These are phyloP conservation scores for Bubo scandiacus DNA, from an alignment of 2,113 vertebrate species.

Conservation along the genomic window DNA sequence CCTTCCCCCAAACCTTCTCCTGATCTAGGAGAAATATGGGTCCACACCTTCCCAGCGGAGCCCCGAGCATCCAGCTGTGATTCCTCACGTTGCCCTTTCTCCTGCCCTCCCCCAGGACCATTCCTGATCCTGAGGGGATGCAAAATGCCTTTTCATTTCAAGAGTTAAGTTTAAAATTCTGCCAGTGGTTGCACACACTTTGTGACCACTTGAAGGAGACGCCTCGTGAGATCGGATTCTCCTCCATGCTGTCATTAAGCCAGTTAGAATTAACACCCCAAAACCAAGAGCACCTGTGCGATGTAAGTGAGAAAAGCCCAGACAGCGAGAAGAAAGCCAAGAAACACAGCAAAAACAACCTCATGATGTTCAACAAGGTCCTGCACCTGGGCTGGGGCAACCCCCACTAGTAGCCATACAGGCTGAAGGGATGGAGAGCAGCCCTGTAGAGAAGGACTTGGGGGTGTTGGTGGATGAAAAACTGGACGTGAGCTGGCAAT, in stretches of 20 bases:
- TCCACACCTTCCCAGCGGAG: accelerated
- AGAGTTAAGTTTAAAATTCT: not conserved
- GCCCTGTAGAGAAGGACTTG: no score
- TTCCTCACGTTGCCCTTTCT: not conserved
- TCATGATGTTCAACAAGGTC: not conserved
- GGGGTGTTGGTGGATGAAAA: not conserved
- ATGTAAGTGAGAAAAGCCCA: not conserved
- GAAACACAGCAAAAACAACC: no score
- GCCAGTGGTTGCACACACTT: not conserved
- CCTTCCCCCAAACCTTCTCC: not conserved
- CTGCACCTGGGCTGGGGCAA: accelerated
- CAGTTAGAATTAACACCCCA: not conserved
- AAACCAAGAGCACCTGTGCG: not conserved
- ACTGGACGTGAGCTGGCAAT: accelerated
- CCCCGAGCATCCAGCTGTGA: accelerated
- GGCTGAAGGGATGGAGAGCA: no score
- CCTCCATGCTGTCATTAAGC: accelerated
- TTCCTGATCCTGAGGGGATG: not conserved
- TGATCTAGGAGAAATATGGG: accelerated
- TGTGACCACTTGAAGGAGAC: not conserved
- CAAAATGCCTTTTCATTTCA: not conserved
- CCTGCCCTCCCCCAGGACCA: not conserved
- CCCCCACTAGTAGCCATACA: accelerated
- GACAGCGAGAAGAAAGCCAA: not conserved
- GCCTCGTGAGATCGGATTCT: not conserved